Evolutionary conservation across 2,113 vertebrate genomes (phyloP).

Genomic region (Eclectus roratus): DNA sequence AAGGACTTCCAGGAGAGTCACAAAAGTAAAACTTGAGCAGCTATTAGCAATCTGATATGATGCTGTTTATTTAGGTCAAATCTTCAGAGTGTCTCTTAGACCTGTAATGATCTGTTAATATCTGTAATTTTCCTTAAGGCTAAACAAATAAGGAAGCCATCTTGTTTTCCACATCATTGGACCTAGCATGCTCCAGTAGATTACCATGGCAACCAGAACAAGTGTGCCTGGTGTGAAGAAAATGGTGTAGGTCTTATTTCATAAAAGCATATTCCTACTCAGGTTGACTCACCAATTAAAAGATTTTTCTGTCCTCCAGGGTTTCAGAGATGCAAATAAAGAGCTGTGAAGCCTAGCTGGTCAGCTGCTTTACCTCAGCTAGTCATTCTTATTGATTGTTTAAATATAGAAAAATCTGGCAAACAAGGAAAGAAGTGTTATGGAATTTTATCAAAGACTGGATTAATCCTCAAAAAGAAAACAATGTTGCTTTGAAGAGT

Average conservation of each 20-base stretch:
- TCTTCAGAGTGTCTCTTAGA: constrained; percentile 43
- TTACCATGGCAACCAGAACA: constrained; percentile 73
- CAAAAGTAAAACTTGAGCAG: constrained; percentile 8
- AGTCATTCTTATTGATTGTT: not conserved
- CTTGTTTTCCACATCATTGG: constrained; percentile 78
- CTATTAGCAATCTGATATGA: constrained; percentile 21
- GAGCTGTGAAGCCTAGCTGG: constrained; percentile 20
- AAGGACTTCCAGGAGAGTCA: not conserved
- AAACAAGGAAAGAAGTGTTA: not conserved
- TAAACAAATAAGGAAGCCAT: constrained; percentile 77
- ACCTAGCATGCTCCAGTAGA: constrained; percentile 61
- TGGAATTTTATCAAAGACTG: not conserved
- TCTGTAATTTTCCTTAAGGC: constrained; percentile 74
- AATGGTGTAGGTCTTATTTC: constrained; percentile 71
- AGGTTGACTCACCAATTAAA: constrained; percentile 75
- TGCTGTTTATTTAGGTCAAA: constrained; percentile 47
- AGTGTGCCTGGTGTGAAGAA: constrained; percentile 63
- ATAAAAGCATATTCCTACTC: constrained; percentile 68
- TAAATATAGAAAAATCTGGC: not conserved
- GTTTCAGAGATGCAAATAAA: constrained; percentile 60
- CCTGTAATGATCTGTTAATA: constrained; percentile 69
- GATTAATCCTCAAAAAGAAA: not conserved
- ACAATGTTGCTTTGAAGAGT: not conserved
- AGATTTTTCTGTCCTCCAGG: constrained; percentile 63
- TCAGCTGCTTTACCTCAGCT: constrained; percentile 60